Percentiles rank a stretch among this genome's conserved stretches.
Conservation (phyloP, 2,888 invertebrate species). For the Lasioglossum zephyrum region DNA sequence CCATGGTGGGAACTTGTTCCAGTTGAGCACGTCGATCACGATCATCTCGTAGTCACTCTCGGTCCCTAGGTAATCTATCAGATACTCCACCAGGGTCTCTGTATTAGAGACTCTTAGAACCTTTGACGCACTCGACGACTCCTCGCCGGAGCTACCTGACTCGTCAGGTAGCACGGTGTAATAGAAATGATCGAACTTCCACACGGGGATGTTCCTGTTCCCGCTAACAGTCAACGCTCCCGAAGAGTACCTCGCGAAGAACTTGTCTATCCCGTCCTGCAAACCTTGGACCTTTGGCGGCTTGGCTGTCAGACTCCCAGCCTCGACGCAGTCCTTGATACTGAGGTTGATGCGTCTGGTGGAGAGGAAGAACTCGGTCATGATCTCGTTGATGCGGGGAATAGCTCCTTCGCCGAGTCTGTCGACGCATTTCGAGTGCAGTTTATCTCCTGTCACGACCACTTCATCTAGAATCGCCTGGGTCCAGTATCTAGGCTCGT, state of each 20-base stretch:
- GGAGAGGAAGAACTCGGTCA: constrained; percentile 79
- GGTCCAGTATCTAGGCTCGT: constrained; percentile 77
- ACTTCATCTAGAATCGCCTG: constrained; percentile 75
- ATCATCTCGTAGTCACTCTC: constrained; percentile 78
- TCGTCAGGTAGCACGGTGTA: constrained; percentile 75
- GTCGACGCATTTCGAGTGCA: constrained; percentile 75
- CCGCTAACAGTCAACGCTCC: constrained; percentile 71
- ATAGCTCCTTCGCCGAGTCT: constrained; percentile 65
- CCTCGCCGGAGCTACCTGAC: constrained; percentile 1
- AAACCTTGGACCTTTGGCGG: constrained; percentile 72
- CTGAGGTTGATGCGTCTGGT: constrained; percentile 76
- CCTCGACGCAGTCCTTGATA: constrained; percentile 79
- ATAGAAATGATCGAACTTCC: constrained; percentile 72
- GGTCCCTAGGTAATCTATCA: constrained; percentile 57
- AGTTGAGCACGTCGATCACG: constrained; percentile 76
- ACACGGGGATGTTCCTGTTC: constrained; percentile 72
- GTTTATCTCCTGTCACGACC: constrained; percentile 75
- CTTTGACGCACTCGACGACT: constrained; percentile 48
- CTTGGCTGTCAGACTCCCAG: constrained; percentile 72
- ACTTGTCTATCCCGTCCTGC: constrained; percentile 70
- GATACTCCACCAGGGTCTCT: constrained; percentile 58
- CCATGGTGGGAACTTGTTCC: constrained; percentile 76
- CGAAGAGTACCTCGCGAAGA: constrained; percentile 71
- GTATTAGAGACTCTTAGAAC: constrained; percentile 69
- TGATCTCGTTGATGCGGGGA: constrained; percentile 75